Conservation (phyloP, 2,113 vertebrate genomes). For the Meles meles region DNA sequence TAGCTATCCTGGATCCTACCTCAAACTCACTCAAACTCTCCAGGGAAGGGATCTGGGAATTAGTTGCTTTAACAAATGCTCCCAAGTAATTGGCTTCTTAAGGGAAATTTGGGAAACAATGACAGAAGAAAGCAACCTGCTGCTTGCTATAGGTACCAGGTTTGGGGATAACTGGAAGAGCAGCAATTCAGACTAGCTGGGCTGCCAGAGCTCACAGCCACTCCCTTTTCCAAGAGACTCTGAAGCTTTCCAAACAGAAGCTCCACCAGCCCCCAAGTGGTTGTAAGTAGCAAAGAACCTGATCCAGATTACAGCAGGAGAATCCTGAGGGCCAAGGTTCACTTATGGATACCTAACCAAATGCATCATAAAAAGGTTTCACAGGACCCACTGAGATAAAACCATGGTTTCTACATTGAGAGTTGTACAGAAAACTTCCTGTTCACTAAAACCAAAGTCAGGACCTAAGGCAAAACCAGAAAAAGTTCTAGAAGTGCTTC, state of each 20-base stretch:
- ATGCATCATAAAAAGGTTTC: not conserved
- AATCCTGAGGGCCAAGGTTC: not conserved
- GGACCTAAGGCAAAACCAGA: not conserved
- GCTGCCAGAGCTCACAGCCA: not conserved
- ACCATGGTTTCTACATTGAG: not conserved
- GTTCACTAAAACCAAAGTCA: conserved; percentile 11
- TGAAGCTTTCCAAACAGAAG: not conserved
- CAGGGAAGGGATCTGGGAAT: not conserved
- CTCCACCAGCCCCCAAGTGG: not conserved
- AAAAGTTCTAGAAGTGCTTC: not conserved
- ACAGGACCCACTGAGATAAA: not conserved
- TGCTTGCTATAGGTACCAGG: not conserved
- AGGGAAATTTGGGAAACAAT: not conserved
- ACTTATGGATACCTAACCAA: not conserved
- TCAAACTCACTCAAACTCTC: not conserved
- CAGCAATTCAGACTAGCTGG: not conserved
- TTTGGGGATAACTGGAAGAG: not conserved
- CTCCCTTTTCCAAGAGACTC: not conserved
- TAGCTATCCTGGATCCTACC: not conserved
- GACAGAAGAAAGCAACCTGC: not conserved
- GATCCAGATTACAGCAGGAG: not conserved
- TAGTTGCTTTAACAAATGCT: not conserved
- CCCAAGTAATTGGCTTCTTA: not conserved
- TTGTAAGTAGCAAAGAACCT: not conserved
- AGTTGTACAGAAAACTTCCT: not conserved